Conservation (phyloP, 2,113 vertebrate genomes). For the Tragelaphus scriptus region DNA sequence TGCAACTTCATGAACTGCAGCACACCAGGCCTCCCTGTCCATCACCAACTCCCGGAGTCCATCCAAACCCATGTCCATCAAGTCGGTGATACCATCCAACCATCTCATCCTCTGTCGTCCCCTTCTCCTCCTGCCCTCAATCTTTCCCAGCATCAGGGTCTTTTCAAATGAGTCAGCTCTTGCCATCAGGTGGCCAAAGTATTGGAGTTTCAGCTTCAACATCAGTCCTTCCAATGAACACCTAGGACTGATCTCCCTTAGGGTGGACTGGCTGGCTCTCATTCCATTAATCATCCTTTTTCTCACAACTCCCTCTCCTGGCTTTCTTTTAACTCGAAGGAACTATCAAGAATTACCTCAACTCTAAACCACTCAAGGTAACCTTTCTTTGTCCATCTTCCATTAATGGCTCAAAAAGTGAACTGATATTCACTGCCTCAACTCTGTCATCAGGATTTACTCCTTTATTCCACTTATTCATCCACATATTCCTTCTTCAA, state of each 20-base stretch:
- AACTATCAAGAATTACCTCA: background rate
- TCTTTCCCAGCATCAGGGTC: background rate
- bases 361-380: background rate
- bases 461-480: background rate
- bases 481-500: background rate
- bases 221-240: background rate
- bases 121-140: background rate
- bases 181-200: background rate
- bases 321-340: constrained; percentile 12
- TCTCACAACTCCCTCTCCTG: background rate
- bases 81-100: background rate
- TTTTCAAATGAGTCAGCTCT: background rate
- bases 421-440: background rate
- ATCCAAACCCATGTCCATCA: background rate
- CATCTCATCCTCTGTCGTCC: background rate
- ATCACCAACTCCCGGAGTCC: background rate
- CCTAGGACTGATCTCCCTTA: background rate
- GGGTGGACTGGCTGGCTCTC: background rate
- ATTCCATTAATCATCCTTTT: background rate
- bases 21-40: background rate
- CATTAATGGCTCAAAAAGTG: background rate
- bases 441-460: background rate
- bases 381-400: background rate
- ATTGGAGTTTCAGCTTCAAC: background rate
- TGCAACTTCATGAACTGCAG: background rate